Evolutionary conservation across 23 tunicate genomes (phyloP).

Genomic region (Ciona savignyi): DNA sequence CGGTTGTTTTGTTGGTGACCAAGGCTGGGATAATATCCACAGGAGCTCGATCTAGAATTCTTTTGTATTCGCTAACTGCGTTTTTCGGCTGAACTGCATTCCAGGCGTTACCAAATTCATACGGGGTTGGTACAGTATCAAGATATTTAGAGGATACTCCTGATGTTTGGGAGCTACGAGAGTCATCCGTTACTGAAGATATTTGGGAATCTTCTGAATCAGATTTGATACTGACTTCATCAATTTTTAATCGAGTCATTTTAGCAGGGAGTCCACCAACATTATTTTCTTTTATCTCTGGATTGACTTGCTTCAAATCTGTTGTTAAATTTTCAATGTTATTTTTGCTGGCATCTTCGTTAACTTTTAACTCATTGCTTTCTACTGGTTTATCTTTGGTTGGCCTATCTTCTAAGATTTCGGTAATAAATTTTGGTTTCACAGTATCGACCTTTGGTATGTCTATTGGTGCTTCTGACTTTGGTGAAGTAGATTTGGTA

Average conservation of each 20-base stretch:
- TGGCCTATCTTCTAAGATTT: neutral
- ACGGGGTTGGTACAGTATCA: slow-evolving; percentile 51
- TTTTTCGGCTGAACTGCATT: slow-evolving; percentile 52
- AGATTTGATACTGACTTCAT: neutral
- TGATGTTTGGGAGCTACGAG: neutral
- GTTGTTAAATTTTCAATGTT: neutral
- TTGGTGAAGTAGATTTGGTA: slow-evolving; percentile 9
- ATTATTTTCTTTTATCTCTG: neutral
- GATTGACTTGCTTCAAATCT: neutral
- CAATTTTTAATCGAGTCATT: neutral
- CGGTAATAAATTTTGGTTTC: neutral
- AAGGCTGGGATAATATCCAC: slow-evolving; percentile 30
- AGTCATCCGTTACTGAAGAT: neutral
- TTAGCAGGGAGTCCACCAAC: neutral
- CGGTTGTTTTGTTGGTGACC: slow-evolving; percentile 79
- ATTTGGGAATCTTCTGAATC: neutral
- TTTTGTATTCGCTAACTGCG: slow-evolving; percentile 44
- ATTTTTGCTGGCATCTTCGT: neutral
- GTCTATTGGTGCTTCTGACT: too few relatives aligned
- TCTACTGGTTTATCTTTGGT: neutral
- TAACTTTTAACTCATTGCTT: neutral
- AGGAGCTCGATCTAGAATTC: slow-evolving; percentile 28
- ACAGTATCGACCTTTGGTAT: too few relatives aligned
- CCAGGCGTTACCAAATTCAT: slow-evolving; percentile 79
- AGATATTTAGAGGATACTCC: neutral